Evolutionary conservation across 2,797 vertebrate species (phyloP).

Genomic region (Gallinago nigripennis): DNA sequence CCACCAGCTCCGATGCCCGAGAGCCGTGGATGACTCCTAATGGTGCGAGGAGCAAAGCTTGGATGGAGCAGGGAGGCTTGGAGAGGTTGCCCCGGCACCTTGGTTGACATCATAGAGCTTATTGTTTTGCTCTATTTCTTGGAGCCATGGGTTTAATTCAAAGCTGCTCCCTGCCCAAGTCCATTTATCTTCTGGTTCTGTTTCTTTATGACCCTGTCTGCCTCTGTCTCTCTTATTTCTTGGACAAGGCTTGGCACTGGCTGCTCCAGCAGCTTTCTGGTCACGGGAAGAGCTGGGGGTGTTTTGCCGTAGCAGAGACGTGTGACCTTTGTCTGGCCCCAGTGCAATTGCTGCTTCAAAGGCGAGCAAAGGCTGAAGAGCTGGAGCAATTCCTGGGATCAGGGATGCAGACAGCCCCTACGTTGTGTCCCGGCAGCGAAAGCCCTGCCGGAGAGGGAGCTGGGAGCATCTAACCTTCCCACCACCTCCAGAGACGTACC

Average conservation of each 20-base stretch:
- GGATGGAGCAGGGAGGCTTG: neutral
- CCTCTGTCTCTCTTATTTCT: neutral
- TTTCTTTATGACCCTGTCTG: neutral
- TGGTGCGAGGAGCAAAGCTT: neutral
- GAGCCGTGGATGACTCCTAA: neutral
- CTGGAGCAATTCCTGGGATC: neutral
- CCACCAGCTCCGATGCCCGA: neutral
- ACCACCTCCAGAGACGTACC: neutral
- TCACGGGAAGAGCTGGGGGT: neutral
- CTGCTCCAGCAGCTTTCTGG: neutral
- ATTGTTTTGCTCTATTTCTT: neutral
- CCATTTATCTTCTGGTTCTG: neutral
- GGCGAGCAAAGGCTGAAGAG: neutral
- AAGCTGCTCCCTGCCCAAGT: neutral
- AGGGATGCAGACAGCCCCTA: neutral
- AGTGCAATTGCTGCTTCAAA: neutral
- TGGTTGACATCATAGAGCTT: neutral
- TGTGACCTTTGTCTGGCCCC: neutral
- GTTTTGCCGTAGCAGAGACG: neutral
- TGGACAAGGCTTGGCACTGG: neutral
- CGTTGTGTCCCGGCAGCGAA: rapidly evolving
- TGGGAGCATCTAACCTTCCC: neutral
- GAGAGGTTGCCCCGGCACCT: neutral
- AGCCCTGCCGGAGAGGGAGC: neutral
- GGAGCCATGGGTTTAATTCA: neutral